Evolutionary conservation across 2,113 vertebrate species (phyloP).

Genomic region (Tyrannus savana): DNA sequence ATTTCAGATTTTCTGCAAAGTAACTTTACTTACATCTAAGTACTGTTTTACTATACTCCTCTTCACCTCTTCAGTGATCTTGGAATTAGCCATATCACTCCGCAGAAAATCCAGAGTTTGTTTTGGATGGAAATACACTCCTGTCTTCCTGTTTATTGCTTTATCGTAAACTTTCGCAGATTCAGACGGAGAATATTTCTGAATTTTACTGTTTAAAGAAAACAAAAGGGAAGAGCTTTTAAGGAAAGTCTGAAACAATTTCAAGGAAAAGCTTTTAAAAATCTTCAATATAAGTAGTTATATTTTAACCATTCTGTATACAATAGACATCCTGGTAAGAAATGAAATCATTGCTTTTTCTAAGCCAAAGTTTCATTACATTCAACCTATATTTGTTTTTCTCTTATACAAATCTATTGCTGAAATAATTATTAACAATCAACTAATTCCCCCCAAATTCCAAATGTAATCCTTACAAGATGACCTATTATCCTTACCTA

Average conservation of each 20-base stretch:
- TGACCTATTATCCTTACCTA: constrained; percentile 75
- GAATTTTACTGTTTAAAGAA: constrained; percentile 90
- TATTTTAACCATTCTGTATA: not conserved
- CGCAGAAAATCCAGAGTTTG: constrained; percentile 95
- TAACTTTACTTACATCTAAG: constrained; percentile 87
- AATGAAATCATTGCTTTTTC: not conserved
- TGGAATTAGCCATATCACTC: constrained; percentile 88
- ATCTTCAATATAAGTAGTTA: not conserved
- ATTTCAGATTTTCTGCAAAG: not conserved
- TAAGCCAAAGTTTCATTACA: not conserved
- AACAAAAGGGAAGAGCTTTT: constrained; percentile 5
- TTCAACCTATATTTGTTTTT: not conserved
- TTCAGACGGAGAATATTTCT: constrained; percentile 98
- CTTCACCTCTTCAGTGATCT: constrained; percentile 91
- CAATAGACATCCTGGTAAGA: not conserved
- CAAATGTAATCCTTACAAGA: not conserved
- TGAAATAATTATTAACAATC: not conserved
- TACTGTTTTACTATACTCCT: constrained; percentile 96
- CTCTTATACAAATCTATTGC: not conserved
- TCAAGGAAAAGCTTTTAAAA: not conserved
- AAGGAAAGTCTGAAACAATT: not conserved
- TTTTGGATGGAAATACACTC: constrained; percentile 90
- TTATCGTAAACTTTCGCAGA: constrained; percentile 99
- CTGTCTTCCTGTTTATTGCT: constrained; percentile 91
- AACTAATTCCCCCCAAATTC: not conserved